These are phyloP conservation scores for Drosophila paramelanica DNA, from an alignment of 2,888 invertebrate genomes.

Conservation along the genomic window DNA sequence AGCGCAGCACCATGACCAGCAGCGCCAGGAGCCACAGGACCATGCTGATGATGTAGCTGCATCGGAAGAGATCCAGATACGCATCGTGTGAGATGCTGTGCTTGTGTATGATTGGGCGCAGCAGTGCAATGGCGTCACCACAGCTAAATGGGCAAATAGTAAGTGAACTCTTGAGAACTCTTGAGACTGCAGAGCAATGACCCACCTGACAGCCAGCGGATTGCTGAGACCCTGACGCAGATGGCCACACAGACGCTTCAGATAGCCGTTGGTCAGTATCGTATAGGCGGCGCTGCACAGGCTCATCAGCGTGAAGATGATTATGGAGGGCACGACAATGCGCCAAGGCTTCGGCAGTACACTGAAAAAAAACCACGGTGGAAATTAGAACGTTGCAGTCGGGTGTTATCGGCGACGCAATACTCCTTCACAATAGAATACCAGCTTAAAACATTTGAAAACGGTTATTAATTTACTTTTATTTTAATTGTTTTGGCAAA, in stretches of 20 bases:
- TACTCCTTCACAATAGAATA: not conserved
- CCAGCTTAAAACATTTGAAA: not conserved
- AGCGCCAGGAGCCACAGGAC: constrained; percentile 76
- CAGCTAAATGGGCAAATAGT: constrained; percentile 57
- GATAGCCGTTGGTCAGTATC: constrained; percentile 73
- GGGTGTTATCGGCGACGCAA: not conserved
- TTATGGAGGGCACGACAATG: constrained; percentile 82
- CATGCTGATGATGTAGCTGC: constrained; percentile 72
- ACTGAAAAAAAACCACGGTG: constrained; percentile 42
- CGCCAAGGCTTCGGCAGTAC: constrained; percentile 84
- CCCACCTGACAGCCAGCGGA: constrained; percentile 72
- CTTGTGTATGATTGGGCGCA: constrained; percentile 75
- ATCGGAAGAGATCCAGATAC: constrained; percentile 73
- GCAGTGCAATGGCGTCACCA: constrained; percentile 77
- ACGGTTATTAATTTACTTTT: not conserved
- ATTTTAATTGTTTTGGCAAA: too few relatives aligned
- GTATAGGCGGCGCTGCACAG: constrained; percentile 70
- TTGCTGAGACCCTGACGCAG: constrained; percentile 70
- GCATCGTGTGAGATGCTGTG: constrained; percentile 74
- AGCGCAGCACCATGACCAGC: constrained; percentile 80
- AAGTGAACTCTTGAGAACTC: not conserved
- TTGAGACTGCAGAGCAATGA: not conserved
- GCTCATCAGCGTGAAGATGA: constrained; percentile 80
- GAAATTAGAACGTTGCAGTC: not conserved
- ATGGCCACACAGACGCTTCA: constrained; percentile 72